Base-by-base conservation (phyloP, 2,113 vertebrate genomes). In the Elephas maximus region DNA sequence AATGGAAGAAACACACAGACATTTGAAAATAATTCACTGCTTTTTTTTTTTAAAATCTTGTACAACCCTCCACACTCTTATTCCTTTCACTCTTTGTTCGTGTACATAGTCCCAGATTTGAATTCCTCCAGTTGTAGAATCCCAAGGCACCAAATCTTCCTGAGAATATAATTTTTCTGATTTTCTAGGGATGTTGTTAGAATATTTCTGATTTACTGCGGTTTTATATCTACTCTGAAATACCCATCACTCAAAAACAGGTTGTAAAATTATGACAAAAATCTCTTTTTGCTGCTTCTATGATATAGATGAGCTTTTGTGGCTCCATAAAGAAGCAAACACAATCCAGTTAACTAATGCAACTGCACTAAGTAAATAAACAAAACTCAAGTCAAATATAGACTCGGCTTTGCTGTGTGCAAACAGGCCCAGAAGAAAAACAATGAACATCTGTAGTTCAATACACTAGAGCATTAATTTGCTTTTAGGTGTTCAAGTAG, bases 281-380 rank as follows among this genome's bases (percentile, higher is more conserved):
- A 79, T 67, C 20, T 51, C 5, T 60, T 95, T 80, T 74, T 97
- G 41, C 94, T 11, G 88, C 0, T 92, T 57, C 1, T 5, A 45
- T 60, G 88, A 91, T 92, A 92, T 37, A 57, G 28, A 78, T 71
- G 41, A 96, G 71, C 5, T 10, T 9, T 91, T 91, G 33, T 80
- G 86, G 12, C 33, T 73, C n/a, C 71, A 94, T 63, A 91, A 95
- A 97, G 71, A 95, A 84, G 20, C 62, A 69, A 97, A 97, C 45
- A 79, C 62, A 92, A 95, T 37, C 63, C 62, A 90, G 69, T 98
- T 96, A 88, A 97, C 65, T 80, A 94, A 79, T 79, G 11, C 69
- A 97, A 92, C 53, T 91, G 45, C 30, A 92, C 51, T 92, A 98
- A 96, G 41, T 60, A 97, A 98, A 97, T 77, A 98, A 93, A 98